Percentiles rank a stretch among this genome's conserved stretches.
These are phyloP conservation scores for Chaetoderma sp. DNA, from an alignment of 2,888 invertebrate species.

Conservation along the genomic window DNA sequence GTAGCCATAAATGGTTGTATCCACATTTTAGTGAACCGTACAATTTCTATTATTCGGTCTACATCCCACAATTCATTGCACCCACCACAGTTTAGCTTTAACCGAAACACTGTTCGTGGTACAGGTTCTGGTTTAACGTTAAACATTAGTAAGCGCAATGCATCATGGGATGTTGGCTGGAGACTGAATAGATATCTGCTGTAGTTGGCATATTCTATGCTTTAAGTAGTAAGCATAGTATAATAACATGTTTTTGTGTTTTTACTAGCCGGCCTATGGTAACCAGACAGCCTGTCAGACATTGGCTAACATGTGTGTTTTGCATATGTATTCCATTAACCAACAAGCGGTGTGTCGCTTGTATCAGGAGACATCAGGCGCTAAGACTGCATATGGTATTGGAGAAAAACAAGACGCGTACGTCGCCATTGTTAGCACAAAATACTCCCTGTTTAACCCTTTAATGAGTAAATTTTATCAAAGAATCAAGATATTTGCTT, in stretches of 20 bases:
- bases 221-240: not conserved
- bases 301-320: constrained; percentile 68
- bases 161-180: no score
- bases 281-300: constrained; percentile 76
- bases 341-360: constrained; percentile 17
- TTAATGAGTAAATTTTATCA: not conserved
- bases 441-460: no score
- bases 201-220: no score
- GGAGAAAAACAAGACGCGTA: no score
- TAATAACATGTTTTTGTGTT: not conserved
- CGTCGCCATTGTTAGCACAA: no score
- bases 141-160: not conserved
- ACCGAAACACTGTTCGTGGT: not conserved
- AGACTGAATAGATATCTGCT: no score
- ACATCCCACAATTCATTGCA: no score
- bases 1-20: no score
- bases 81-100: no score
- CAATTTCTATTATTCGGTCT: no score
- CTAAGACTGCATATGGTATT: not conserved
- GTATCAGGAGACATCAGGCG: constrained; percentile 15
- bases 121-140: not conserved
- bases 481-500: no score
- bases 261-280: constrained; percentile 31
- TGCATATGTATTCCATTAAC: constrained; percentile 12
- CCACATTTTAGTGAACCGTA: no score